Percentiles rank a stretch among this genome's conserved stretches.
Evolutionary conservation across 37 sponge, comb jelly and placozoan species (phyloP).

Genomic region (Chondrosia reniformis): DNA sequence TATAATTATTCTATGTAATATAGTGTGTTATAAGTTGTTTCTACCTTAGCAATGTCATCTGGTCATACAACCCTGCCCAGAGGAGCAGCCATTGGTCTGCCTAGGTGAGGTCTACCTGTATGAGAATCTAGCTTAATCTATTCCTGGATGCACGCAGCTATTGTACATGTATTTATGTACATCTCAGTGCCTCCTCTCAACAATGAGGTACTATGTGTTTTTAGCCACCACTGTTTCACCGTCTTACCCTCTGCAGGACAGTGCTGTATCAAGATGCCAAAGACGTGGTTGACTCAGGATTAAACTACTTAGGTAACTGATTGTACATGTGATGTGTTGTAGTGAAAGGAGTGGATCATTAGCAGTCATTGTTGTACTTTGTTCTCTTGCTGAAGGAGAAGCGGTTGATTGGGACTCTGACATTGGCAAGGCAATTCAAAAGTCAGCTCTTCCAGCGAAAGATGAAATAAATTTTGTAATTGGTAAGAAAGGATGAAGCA

Average conservation of each 20-base stretch:
- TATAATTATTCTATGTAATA: too few relatives aligned
- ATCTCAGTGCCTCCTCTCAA: too few relatives aligned
- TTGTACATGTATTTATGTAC: too few relatives aligned
- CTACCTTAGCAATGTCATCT: conserved; percentile 21
- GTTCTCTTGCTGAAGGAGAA: conserved; percentile 10
- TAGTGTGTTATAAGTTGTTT: too few relatives aligned
- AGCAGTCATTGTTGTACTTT: too few relatives aligned
- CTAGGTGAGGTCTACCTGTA: too few relatives aligned
- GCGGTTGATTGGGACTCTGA: conserved; percentile 48
- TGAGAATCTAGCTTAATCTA: too few relatives aligned
- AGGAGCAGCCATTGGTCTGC: conserved; percentile 60
- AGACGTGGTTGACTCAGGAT: conserved; percentile 30
- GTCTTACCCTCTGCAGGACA: conserved; percentile 1
- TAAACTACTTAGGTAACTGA: conserved; percentile 14
- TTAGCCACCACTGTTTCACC: too few relatives aligned
- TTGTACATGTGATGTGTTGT: not conserved
- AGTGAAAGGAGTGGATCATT: too few relatives aligned
- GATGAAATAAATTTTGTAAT: conserved; percentile 55
- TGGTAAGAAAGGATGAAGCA: conserved; percentile 11
- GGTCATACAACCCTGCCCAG: conserved; percentile 36
- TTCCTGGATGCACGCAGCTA: too few relatives aligned
- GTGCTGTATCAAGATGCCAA: conserved; percentile 28
- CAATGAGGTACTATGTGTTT: too few relatives aligned
- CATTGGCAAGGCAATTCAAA: conserved; percentile 13
- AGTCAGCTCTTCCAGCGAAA: conserved; percentile 31